Evolutionary conservation across 2,888 invertebrate species (phyloP), one percentile per base, ranked within the genome.

Genomic region (Tiphia femorata): DNA sequence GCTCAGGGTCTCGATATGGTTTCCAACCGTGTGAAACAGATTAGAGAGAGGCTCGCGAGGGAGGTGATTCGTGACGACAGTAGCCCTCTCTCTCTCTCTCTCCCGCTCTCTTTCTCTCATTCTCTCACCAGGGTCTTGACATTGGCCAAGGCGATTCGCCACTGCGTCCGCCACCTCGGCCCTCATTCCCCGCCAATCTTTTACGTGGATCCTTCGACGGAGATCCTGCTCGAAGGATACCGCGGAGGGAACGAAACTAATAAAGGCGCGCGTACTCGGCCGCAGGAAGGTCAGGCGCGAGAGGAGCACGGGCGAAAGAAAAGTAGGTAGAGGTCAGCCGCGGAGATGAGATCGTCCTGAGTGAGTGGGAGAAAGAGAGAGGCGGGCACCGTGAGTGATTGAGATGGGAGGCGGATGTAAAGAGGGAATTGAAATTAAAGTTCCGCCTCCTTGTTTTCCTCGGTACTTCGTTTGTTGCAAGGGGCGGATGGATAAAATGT

Each of bases 271-370:
- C n/a, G n/a, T n/a, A n/a, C n/a, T n/a, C n/a, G 57, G 33, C 17
- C 37, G 40, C n/a, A 62, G 52, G 41, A 62, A 57, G 52, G 62
- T 60, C 55, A 44, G 35, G 23, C 40, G n/a, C 17, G 27, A 20
- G 16, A 38, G 41, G 37, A 44, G 33, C 30, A 49, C 29, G 30
- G 25, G 29, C 23, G 55, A 21, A 17, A 46, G 48, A 47, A 41
- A 67, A 60, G 56, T 62, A 58, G 67, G 64, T 58, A 64, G 56
- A 64, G 62, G 62, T 54, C 61, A 51, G n/a, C n/a, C n/a, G 27
- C 8, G n/a, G 8, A 23, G 20, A 30, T 14, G 14, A 14, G 33
- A 33, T 12, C 14, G 33, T 33, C 12, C 29, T n/a, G 6, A 29
- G 12, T 14, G 12, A 33, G 38, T 10, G 38, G 19, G 38, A 38